These are phyloP conservation scores for Phainopepla nitens DNA, from an alignment of 2,113 vertebrate species.

Conservation along the genomic window DNA sequence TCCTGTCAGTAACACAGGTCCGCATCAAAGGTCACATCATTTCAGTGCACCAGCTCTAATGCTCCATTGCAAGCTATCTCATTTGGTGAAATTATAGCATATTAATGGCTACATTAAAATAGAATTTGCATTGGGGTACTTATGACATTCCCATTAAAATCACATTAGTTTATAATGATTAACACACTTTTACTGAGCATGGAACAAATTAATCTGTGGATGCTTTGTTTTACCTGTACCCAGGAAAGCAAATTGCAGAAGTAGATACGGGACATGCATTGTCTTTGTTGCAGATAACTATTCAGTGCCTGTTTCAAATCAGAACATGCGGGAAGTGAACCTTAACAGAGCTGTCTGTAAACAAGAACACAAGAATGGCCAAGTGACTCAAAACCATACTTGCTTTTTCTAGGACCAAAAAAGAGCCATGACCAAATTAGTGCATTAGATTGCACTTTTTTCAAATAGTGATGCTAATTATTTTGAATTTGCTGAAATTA, in stretches of 20 bases:
- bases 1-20: background rate
- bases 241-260: background rate
- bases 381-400: background rate
- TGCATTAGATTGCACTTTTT: background rate
- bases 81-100: background rate
- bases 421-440: fast-evolving
- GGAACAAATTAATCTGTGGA: background rate
- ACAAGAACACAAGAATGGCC: background rate
- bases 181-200: background rate
- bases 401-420: background rate
- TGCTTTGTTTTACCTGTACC: background rate
- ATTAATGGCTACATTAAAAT: slow-evolving; percentile 15
- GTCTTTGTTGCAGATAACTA: background rate
- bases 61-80: background rate
- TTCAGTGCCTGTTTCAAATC: background rate
- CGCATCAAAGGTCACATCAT: background rate
- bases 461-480: background rate
- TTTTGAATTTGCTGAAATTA: background rate
- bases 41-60: background rate
- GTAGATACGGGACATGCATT: background rate
- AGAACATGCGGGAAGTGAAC: background rate
- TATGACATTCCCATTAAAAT: slow-evolving; percentile 42
- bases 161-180: slow-evolving; percentile 45
- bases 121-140: background rate
- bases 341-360: background rate